These are phyloP conservation scores for Diarsia dahlii DNA, from an alignment of 2,888 invertebrate genomes.

Conservation along the genomic window DNA sequence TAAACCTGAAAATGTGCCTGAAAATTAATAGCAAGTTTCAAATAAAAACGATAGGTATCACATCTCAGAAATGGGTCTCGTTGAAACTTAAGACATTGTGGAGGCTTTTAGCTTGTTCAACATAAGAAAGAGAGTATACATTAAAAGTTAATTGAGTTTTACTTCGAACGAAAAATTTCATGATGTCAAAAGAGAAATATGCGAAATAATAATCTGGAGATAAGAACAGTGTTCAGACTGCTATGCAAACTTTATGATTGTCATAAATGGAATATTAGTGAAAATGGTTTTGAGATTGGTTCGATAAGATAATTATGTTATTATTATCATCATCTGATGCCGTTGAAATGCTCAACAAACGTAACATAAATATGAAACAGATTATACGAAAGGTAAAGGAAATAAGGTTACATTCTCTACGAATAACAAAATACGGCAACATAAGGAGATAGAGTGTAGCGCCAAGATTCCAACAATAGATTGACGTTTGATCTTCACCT, in stretches of 20 bases:
- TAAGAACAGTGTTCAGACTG: constrained; percentile 37
- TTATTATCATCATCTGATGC: constrained; percentile 16
- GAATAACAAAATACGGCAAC: constrained; percentile 26
- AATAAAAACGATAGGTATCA: constrained; percentile 53
- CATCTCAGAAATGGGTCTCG: constrained; percentile 35
- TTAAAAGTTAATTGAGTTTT: constrained; percentile 55
- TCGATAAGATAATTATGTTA: constrained; percentile 37
- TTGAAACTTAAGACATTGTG: constrained; percentile 58
- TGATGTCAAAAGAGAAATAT: constrained; percentile 42
- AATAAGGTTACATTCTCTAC: constrained; percentile 18
- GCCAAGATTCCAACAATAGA: constrained; percentile 19
- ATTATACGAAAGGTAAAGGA: neutral
- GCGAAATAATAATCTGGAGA: constrained; percentile 46
- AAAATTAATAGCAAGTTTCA: constrained; percentile 48
- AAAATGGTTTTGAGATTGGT: constrained; percentile 39
- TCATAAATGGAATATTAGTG: constrained; percentile 36
- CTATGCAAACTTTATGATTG: constrained; percentile 42
- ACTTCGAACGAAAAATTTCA: constrained; percentile 36
- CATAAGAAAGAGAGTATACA: constrained; percentile 52
- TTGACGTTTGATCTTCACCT: constrained; percentile 47
- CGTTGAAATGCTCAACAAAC: constrained; percentile 1
- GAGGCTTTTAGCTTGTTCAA: constrained; percentile 55
- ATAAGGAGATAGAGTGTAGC: constrained; percentile 10
- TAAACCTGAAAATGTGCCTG: constrained; percentile 36
- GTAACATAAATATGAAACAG: constrained; percentile 12